A percentile compares a stretch with the other conserved stretches of the same genome.
Evolutionary conservation across 2,797 vertebrate genomes (phyloP).

Genomic region (Aphelocoma californica): DNA sequence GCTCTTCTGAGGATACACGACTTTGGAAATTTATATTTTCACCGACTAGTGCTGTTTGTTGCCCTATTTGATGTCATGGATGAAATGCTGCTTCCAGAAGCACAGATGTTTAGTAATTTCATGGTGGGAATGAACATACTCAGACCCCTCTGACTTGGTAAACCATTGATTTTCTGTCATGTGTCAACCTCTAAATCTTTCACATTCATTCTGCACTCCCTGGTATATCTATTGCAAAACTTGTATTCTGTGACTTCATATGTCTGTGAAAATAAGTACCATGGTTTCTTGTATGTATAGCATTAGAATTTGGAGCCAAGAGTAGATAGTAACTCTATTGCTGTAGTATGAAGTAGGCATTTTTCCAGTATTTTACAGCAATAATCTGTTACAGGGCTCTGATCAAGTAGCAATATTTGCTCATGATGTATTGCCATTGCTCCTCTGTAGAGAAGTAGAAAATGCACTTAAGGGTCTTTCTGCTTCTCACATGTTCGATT

Average conservation of each 20-base stretch:
- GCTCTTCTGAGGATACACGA: neutral
- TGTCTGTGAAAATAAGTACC: neutral
- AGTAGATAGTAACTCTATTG: neutral
- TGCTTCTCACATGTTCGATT: constrained; percentile 25
- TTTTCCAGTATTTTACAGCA: neutral
- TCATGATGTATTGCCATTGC: neutral
- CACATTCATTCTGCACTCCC: neutral
- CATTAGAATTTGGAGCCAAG: neutral
- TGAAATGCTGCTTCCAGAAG: constrained; percentile 4
- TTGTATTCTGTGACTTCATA: neutral
- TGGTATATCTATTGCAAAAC: neutral
- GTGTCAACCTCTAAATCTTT: neutral
- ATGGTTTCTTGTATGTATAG: neutral
- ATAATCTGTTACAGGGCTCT: neutral
- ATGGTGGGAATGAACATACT: neutral
- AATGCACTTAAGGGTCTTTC: neutral
- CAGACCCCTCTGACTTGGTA: neutral
- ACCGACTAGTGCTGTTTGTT: neutral
- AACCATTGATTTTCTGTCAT: constrained; percentile 12
- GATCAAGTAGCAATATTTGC: neutral
- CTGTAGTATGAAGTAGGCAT: neutral
- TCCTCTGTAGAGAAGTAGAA: neutral
- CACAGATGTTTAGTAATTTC: neutral
- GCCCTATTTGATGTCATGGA: neutral
- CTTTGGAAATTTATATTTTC: neutral